Base-by-base conservation (phyloP, 2,888 invertebrate genomes). In the Tipula helvola region DNA sequence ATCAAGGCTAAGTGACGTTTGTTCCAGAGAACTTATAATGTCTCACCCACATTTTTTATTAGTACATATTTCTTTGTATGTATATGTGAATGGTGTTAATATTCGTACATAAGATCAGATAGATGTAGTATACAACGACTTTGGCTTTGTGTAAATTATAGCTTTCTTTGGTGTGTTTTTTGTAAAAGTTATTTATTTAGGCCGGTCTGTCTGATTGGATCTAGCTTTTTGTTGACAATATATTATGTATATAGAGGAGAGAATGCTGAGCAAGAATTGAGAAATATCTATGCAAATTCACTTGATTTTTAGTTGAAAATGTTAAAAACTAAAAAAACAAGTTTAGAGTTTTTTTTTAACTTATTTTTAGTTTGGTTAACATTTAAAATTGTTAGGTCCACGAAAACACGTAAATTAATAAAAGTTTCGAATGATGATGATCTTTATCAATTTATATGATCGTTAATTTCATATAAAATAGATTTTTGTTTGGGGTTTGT, bases 1-100 rank as follows among this genome's bases (percentile, higher is more conserved):
- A 84, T 84, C 84, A 84, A 84, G 84, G 84, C 39, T 84, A 84
- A 84, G 39, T 84, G 84, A 39, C 84, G 84, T 84, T 41, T 18
- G 41, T 41, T 84, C 84, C n/a, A 36, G 39, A 84, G 36, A 84
- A 84, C 84, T 84, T 36, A 44, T 12, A 39, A 39, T n/a, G 84
- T 84, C 84, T 84, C 84, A 84, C 84, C 84, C 84, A 84, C 84
- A 84, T 84, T 84, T 36, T 71, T 71, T 28, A 3, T 28, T 28
- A 28, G 28, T 28, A n/a, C n/a, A n/a, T n/a, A 18, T 28, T 28
- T 71, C 71, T 1, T 71, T 57, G 1, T 39, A 39, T 57, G 28
- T 71, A 71, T 10, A 28, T 12, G 28, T 71, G 12, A 28, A 71
- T 52, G 52, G 71, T 71, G 71, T 71, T 71, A 71, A 71, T 28